phyloP scores from a whole-genome alignment of 2,113 vertebrate genomes.

The Geococcyx californianus region DNA sequence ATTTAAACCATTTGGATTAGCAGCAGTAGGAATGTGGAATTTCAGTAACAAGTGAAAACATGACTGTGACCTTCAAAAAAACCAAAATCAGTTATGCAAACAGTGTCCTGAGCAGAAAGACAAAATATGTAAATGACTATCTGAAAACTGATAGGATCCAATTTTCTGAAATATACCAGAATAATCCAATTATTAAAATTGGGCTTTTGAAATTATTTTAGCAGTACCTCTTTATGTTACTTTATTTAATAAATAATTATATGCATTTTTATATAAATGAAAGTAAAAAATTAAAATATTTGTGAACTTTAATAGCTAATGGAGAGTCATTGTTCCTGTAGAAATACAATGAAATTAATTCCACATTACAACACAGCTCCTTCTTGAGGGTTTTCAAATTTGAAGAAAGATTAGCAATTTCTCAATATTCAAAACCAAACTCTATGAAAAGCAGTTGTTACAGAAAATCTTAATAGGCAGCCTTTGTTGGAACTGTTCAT shows the following conservation, averaged over 20 bases:
- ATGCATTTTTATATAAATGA: not conserved
- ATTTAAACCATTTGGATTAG: not conserved
- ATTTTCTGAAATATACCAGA: not conserved
- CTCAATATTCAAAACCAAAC: not conserved
- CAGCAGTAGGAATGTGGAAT: not conserved
- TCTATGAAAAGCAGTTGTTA: not conserved
- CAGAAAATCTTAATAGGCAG: not conserved
- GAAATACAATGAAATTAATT: not conserved
- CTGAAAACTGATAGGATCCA: not conserved
- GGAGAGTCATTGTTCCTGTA: not conserved
- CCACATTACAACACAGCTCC: not conserved
- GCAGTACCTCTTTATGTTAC: not conserved
- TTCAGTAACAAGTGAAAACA: not conserved
- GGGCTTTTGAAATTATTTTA: not conserved
- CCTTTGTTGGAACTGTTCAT: not conserved
- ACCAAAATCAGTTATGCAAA: not conserved
- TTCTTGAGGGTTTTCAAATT: not conserved
- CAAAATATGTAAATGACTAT: not conserved
- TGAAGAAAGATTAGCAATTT: not conserved
- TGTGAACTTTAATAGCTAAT: not conserved
- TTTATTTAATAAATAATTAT: not conserved
- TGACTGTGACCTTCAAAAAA: not conserved
- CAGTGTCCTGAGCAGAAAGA: not conserved
- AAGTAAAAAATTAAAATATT: not conserved
- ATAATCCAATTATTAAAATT: not conserved